Conservation (phyloP, 1,140 invertebrate genomes). For the Cotesia vestalis region DNA sequence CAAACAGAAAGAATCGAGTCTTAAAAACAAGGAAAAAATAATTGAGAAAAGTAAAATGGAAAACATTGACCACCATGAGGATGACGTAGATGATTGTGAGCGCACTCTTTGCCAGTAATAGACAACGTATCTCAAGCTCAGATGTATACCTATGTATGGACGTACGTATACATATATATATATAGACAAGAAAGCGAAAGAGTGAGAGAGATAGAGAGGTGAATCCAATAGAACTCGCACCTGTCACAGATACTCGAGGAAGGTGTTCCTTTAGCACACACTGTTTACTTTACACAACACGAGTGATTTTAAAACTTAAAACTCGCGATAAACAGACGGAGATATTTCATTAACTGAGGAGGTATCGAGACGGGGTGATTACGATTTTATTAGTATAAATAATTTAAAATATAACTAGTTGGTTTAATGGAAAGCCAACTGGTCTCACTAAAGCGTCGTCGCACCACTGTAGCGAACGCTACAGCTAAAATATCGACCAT, state of each 20-base stretch:
- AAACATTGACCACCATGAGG: not conserved
- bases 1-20: too few relatives aligned
- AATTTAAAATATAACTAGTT: constrained; percentile 11
- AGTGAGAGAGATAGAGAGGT: constrained; percentile 21
- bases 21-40: too few relatives aligned
- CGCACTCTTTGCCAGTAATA: constrained; percentile 14
- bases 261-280: constrained; percentile 12
- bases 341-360: not conserved
- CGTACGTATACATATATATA: not conserved
- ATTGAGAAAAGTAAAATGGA: too few relatives aligned
- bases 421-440: constrained; percentile 41
- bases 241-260: constrained; percentile 35
- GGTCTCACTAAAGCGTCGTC: constrained; percentile 53
- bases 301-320: not conserved
- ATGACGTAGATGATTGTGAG: constrained; percentile 29
- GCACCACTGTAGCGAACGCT: constrained; percentile 56
- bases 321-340: not conserved
- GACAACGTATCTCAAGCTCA: not conserved
- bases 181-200: not conserved
- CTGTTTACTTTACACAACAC: not conserved
- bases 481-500: constrained; percentile 63
- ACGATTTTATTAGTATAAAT: constrained; percentile 14
- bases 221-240: constrained; percentile 42
- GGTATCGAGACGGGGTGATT: not conserved
- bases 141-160: not conserved